Base-by-base conservation (phyloP, 2,113 vertebrate species). In the Struthio camelus region DNA sequence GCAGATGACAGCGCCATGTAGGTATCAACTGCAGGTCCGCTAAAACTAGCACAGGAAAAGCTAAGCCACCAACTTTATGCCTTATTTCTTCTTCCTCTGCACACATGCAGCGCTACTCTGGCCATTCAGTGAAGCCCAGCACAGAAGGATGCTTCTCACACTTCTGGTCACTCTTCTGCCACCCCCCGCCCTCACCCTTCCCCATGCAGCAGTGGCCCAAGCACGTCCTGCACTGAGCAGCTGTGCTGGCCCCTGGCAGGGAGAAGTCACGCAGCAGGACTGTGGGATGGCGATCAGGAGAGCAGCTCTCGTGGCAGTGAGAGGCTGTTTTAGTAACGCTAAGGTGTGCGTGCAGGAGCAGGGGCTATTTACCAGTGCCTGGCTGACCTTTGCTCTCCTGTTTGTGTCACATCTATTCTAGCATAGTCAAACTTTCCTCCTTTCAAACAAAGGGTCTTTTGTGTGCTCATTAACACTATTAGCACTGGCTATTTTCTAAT, bases 381-480 rank as follows among this genome's bases (percentile, higher is more conserved):
- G 9, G 40, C 51, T 66, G 64, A 85, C 71, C 80, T 91, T 89
- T 53, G 25, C 20, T 66, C 36, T 30, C 12, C n/a, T 81, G 15
- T 67, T 59, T 80, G 34, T 69, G 66, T 64, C 64, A 67, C 62
- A 73, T 59, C 42, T 42, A 34, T 64, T 89, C 78, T 85, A 54
- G 9, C 73, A 48, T 10, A 87, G 79, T 84, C 85, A 85, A 78
- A 91, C 59, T 73, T 38, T 27, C 40, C 24, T 83, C 51, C 64
- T 75, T 87, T 53, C 54, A 48, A 82, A 73, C 91, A 84, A 61
- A 40, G 34, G 66, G 64, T 78, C 89, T 87, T 93, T 94, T 95
- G 89, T 91, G 59, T 83, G 64, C 85, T 90, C 85, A 94, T 96
- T 91, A 96, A 97, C 94, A 96, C 64, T 96, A 91, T 93, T 94